Base-by-base conservation (phyloP, 2,888 invertebrate species). In the Coelinius sp. region DNA sequence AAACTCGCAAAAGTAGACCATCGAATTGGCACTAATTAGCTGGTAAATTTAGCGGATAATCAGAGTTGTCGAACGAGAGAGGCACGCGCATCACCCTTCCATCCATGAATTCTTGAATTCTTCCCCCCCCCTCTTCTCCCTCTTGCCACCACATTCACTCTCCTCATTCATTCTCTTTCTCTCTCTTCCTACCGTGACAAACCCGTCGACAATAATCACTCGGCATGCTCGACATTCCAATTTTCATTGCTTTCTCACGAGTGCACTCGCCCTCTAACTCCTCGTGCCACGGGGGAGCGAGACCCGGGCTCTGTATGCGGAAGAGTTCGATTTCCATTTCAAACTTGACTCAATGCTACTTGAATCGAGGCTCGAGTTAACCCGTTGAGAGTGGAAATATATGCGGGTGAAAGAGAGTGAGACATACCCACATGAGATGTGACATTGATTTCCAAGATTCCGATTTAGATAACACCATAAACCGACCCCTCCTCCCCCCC, bases 391-490 rank as follows among this genome's bases (percentile, higher is more conserved):
- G 53, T 25, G 24, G 2, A 52, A 20, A 27, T 12, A 35, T 31
- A 59, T 59, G 35, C 7, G 31, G 59, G 53, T 20, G 14, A 53
- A 27, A 59, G 56, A 31, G 59, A 35, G 59, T 31, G 68, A 70
- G 68, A 62, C 52, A 38, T 20, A 56, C 41, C 31, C 68, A 68
- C 68, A 71, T 49, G 65, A 75, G 71, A 78, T 71, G 78, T 76
- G 77, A 79, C 80, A 80, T 80, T 79, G 81, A 83, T 81, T 81
- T 79, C 41, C 71, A 44, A 80, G 81, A 82, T 82, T 82, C 79
- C 79, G 80, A 80, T 82, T 83, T 79, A 79, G 81, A 81, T 82
- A 81, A 76, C 68, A 41, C 25, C 35, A 52, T 31, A 59, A 35
- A 31, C 22, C n/a, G n/a, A 41, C 17, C 59, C 14, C n/a, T 8